Base-by-base conservation (phyloP, 2,888 invertebrate genomes). In the Fissipunctia ypsillon region DNA sequence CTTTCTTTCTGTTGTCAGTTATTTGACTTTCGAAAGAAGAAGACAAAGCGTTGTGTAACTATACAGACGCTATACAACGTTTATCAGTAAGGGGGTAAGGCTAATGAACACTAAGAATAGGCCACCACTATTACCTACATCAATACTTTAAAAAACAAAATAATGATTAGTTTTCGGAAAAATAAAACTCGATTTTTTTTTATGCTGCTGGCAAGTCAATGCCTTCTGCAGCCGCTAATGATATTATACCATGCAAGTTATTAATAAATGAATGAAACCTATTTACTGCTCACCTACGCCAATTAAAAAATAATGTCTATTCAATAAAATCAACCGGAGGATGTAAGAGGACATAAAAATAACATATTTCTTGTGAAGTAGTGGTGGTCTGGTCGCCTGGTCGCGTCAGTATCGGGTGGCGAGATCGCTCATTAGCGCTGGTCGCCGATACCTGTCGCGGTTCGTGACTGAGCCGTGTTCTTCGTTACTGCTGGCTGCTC, bases 391-490 rank as follows among this genome's bases (percentile, higher is more conserved):
- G 65, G 72, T 61, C 80, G 73, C 81, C 78, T 74, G 70, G 65
- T 80, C 84, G 82, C 86, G 84, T 84, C 73, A 73, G 73, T 89
- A 91, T 92, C 93, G 84, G 76, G 84, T 87, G 88, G 89, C 90
- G 90, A 90, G 90, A 95, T 95, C 95, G 91, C 93, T 95, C 95
- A 95, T 95, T 95, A 95, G 94, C 90, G 88, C 86, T 81, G 83
- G 81, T 83, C 85, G 82, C 83, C 84, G 89, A 88, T 89, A 88
- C 88, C 73, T 81, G 86, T 84, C 81, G 78, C 59, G 28, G 88
- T 86, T 92, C 94, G 94, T 94, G 94, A 92, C 94, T 90, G 76
- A 85, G 73, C 80, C 86, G 71, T 87, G 88, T 84, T 85, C 86
- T 76, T 80, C 73, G 73, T 80, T 76, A 67, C 81, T 82, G 80